phyloP scores from a whole-genome alignment of 2,797 vertebrate genomes.

The Myotis planiceps region DNA sequence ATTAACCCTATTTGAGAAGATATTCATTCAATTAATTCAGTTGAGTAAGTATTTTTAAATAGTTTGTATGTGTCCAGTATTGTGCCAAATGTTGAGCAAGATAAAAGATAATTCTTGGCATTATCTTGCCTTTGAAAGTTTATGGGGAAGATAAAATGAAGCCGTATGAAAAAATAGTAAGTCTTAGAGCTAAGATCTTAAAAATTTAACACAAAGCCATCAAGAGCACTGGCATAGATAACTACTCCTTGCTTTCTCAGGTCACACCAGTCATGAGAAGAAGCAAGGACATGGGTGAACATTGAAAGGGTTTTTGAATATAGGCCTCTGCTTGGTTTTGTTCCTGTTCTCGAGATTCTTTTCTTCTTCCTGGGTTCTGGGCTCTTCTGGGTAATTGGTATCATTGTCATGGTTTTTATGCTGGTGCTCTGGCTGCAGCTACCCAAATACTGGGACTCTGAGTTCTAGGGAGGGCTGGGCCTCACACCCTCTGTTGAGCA shows the following conservation, averaged over 20 bases:
- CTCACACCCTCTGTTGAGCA: neutral
- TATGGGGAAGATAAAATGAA: slow-evolving; percentile 43
- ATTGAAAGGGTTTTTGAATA: neutral
- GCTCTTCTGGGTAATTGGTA: neutral
- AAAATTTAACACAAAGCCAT: neutral
- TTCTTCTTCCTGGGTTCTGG: neutral
- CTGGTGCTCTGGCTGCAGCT: neutral
- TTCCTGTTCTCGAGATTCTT: neutral
- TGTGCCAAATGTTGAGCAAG: neutral
- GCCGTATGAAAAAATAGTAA: slow-evolving; percentile 18
- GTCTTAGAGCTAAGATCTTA: neutral
- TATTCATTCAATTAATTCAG: slow-evolving; percentile 32
- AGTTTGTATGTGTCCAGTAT: neutral
- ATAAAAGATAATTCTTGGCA: slow-evolving; percentile 48
- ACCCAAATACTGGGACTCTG: neutral
- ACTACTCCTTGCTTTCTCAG: neutral
- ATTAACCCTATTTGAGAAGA: slow-evolving; percentile 31
- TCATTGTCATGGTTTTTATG: neutral
- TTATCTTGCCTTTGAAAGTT: slow-evolving; percentile 42
- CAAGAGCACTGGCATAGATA: neutral
- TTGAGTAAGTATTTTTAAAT: slow-evolving; percentile 49
- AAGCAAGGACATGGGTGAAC: neutral
- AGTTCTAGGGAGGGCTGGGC: neutral
- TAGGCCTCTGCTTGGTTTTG: neutral
- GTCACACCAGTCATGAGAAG: neutral